Evolutionary conservation across 1,140 invertebrate genomes (phyloP).

Genomic region (Drosophila melanogaster): Release_6_plus_ISO1_MT NT_037436.4:19373001-19373500

Average conservation of each 20-base stretch:
- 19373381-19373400: constrained; percentile 1
- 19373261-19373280: constrained; percentile 14
- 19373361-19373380: constrained; percentile 2
- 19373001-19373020: constrained; percentile 21
- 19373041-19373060: constrained; percentile 61
- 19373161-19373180: constrained; percentile 40
- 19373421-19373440: constrained; percentile 42
- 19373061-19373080: constrained; percentile 62
- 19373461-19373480: constrained; percentile 21
- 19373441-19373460: constrained; percentile 34
- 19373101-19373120: constrained; percentile 40
- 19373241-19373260: constrained; percentile 52
- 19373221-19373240: constrained; percentile 52
- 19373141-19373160: constrained; percentile 65
- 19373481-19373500: constrained; percentile 86
- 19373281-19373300: not conserved
- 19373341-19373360: constrained; percentile 43
- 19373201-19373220: constrained; percentile 47
- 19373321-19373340: constrained; percentile 21
- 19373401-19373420: constrained; percentile 37
- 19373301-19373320: constrained; percentile 35
- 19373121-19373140: constrained; percentile 32
- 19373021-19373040: constrained; percentile 1
- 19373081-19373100: constrained; percentile 64
- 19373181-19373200: constrained; percentile 30